Percentiles rank a stretch among this genome's conserved stretches.
Evolutionary conservation across 2,113 vertebrate species (phyloP).

Genomic region (Antechinus stuartii): DNA sequence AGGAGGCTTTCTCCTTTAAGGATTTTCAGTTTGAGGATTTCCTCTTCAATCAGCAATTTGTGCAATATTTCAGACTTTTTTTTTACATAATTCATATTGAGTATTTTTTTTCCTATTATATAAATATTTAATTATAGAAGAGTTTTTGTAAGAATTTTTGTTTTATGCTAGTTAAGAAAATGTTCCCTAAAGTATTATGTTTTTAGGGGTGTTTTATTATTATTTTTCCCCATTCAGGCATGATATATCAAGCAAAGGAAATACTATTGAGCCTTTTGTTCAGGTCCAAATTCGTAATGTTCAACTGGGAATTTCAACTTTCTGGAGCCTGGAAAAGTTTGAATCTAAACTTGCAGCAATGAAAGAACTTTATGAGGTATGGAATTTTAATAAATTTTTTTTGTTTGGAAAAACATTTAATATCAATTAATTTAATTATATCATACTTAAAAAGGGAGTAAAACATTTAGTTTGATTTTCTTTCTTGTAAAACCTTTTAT

Average conservation of each 20-base stretch:
- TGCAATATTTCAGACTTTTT: neutral
- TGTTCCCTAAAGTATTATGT: neutral
- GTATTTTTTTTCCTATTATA: neutral
- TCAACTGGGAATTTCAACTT: slow-evolving; percentile 91
- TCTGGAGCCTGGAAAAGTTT: slow-evolving; percentile 96
- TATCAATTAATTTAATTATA: neutral
- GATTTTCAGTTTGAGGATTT: too few species aligned
- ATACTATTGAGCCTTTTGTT: slow-evolving; percentile 71
- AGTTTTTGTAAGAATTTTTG: neutral
- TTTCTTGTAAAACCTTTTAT: neutral
- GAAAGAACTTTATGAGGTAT: slow-evolving; percentile 95
- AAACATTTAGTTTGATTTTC: neutral
- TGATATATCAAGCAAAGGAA: slow-evolving; percentile 81
- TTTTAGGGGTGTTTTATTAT: neutral
- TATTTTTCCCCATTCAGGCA: slow-evolving; percentile 83
- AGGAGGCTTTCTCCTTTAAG: too few species aligned
- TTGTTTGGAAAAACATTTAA: neutral
- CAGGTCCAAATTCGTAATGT: slow-evolving; percentile 92
- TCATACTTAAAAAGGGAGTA: neutral
- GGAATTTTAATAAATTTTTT: slow-evolving; percentile 38
- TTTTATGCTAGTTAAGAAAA: neutral
- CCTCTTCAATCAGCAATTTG: neutral
- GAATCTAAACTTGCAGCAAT: slow-evolving; percentile 93
- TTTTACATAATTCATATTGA: neutral
- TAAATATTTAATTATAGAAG: neutral